These are phyloP conservation scores for Thereva nobilitata DNA, from an alignment of 2,888 invertebrate genomes.

Conservation along the genomic window DNA sequence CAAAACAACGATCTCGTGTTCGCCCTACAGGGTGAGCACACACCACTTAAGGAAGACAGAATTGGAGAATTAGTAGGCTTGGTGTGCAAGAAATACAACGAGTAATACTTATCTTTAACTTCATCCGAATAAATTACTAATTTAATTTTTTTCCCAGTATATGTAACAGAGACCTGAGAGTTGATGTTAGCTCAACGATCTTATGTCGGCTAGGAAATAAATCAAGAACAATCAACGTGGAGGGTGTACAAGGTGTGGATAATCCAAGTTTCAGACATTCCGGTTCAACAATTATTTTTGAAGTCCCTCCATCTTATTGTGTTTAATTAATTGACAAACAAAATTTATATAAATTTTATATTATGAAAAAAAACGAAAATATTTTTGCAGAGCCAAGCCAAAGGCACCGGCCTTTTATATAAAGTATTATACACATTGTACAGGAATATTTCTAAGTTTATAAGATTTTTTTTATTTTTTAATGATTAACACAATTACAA, in stretches of 20 bases:
- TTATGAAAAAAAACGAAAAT: too few species aligned
- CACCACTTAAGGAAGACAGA: slow-evolving; percentile 66
- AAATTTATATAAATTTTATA: neutral
- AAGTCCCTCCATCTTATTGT: slow-evolving; percentile 57
- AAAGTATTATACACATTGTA: too few species aligned
- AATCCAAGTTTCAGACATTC: slow-evolving; percentile 54
- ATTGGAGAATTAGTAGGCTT: slow-evolving; percentile 87
- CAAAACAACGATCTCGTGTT: slow-evolving; percentile 89
- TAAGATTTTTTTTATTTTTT: too few species aligned
- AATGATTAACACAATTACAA: too few species aligned
- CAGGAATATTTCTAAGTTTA: too few species aligned
- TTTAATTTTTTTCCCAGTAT: slow-evolving; percentile 60
- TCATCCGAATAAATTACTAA: neutral
- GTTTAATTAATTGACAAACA: slow-evolving; percentile 44
- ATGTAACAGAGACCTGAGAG: slow-evolving; percentile 70
- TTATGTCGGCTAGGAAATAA: slow-evolving; percentile 86
- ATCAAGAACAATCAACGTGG: slow-evolving; percentile 58
- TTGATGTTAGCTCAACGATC: slow-evolving; percentile 73
- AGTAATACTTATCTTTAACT: slow-evolving; percentile 63
- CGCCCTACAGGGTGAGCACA: slow-evolving; percentile 63
- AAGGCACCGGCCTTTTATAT: too few species aligned
- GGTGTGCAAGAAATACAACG: slow-evolving; percentile 73
- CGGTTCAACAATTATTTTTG: slow-evolving; percentile 54
- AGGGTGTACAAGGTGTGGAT: slow-evolving; percentile 53
- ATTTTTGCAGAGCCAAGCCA: too few species aligned